Conservation (phyloP, 2,113 vertebrate genomes). For the Romanogobio albipinnatus region DNA sequence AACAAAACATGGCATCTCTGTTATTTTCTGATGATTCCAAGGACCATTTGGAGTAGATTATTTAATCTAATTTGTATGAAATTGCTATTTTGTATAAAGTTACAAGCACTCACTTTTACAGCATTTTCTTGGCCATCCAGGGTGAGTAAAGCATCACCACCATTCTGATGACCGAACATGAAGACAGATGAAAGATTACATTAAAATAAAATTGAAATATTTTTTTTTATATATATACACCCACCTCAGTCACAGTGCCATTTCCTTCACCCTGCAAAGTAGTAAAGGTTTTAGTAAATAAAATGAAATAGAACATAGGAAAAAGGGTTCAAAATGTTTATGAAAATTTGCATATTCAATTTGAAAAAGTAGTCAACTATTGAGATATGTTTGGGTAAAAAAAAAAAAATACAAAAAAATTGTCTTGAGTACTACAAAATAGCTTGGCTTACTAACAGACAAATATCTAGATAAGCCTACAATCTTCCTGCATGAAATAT, state of each 20-base stretch:
- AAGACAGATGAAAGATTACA: background rate
- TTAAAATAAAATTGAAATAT: background rate
- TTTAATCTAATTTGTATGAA: background rate
- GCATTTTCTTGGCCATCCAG: conserved; percentile 72
- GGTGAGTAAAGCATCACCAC: conserved; percentile 68
- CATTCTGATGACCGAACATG: conserved; percentile 79
- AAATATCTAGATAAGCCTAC: background rate
- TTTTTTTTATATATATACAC: no score
- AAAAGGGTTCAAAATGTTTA: background rate
- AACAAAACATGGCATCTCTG: background rate
- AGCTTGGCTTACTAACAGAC: background rate
- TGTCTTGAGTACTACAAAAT: background rate
- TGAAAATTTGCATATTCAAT: background rate
- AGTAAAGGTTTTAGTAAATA: conserved; percentile 17
- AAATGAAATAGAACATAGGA: background rate
- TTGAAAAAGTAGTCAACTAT: background rate
- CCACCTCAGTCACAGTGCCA: conserved; percentile 69
- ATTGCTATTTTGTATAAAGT: background rate
- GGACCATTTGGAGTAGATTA: background rate
- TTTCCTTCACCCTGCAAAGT: conserved; percentile 71
- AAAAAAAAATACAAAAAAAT: no score
- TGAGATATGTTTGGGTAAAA: background rate
- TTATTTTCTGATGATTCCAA: background rate
- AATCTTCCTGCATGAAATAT: background rate
- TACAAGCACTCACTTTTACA: conserved; percentile 70